Evolutionary conservation across 1,140 invertebrate genomes (phyloP).

Genomic region (Leptestheria dahalacensis): DNA sequence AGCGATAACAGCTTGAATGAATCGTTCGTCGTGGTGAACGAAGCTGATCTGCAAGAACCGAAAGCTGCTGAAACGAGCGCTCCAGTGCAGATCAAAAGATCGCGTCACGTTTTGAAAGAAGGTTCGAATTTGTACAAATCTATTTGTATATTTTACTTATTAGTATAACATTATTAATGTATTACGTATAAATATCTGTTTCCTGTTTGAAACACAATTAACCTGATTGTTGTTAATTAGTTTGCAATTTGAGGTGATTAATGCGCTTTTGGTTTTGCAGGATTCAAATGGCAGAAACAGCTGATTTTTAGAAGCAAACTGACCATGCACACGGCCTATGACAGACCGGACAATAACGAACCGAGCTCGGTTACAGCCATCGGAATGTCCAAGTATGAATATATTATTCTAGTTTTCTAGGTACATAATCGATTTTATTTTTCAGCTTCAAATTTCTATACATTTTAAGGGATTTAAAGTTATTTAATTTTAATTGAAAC

Average conservation of each 20-base stretch:
- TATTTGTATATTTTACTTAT: not conserved
- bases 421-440: too few species aligned
- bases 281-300: conserved; percentile 80
- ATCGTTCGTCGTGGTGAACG: conserved; percentile 67
- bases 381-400: conserved; percentile 61
- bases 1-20: conserved; percentile 81
- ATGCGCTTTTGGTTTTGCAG: conserved; percentile 31
- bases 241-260: too few species aligned
- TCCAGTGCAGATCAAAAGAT: not conserved
- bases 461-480: not conserved
- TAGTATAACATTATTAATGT: too few species aligned
- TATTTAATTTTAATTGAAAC: not conserved
- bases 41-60: conserved; percentile 31
- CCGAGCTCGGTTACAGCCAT: conserved; percentile 90
- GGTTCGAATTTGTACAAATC: conserved; percentile 6
- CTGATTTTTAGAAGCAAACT: conserved; percentile 88
- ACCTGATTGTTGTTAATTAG: too few species aligned
- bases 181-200: too few species aligned
- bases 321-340: conserved; percentile 97
- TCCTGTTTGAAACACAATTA: too few species aligned
- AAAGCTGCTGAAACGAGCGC: not conserved
- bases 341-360: conserved; percentile 88
- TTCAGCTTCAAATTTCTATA: too few species aligned
- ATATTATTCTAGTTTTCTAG: too few species aligned
- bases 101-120: conserved; percentile 5